These are phyloP conservation scores for Coccyzus lansbergi DNA, from an alignment of 2,797 vertebrate genomes.

Conservation along the genomic window DNA sequence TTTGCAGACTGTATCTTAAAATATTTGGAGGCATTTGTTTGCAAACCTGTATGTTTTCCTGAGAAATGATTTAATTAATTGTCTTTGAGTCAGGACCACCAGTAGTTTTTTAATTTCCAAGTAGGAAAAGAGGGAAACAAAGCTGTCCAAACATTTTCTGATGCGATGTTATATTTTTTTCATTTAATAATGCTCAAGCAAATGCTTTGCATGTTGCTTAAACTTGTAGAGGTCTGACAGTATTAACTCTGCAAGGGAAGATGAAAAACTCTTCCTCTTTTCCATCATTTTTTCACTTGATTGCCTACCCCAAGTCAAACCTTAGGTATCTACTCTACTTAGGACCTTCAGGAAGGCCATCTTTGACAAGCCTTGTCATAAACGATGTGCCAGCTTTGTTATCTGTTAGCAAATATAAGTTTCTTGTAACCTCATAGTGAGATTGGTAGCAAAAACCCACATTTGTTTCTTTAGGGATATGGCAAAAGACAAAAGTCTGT, in stretches of 20 bases:
- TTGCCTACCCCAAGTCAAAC: background rate
- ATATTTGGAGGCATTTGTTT: background rate
- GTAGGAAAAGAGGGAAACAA: background rate
- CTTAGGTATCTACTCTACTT: background rate
- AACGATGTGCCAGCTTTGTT: background rate
- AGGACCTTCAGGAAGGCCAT: background rate
- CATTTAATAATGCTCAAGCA: background rate
- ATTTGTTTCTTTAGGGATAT: background rate
- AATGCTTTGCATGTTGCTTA: background rate
- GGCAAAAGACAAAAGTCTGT: background rate
- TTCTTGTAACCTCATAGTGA: background rate
- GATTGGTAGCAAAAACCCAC: background rate
- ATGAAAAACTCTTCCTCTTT: background rate
- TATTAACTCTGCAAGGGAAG: background rate
- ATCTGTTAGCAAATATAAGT: background rate
- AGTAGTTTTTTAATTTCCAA: background rate
- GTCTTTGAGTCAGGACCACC: background rate
- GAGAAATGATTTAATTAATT: background rate
- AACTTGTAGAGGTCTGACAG: background rate
- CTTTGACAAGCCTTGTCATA: background rate
- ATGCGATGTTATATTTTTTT: background rate
- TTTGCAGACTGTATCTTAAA: background rate
- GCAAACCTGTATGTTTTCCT: background rate
- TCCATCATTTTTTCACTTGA: background rate
- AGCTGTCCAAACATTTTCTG: background rate